Evolutionary conservation across 2,888 invertebrate species (phyloP), one percentile per base, ranked within the genome.

Genomic region (Papilio demoleus): DNA sequence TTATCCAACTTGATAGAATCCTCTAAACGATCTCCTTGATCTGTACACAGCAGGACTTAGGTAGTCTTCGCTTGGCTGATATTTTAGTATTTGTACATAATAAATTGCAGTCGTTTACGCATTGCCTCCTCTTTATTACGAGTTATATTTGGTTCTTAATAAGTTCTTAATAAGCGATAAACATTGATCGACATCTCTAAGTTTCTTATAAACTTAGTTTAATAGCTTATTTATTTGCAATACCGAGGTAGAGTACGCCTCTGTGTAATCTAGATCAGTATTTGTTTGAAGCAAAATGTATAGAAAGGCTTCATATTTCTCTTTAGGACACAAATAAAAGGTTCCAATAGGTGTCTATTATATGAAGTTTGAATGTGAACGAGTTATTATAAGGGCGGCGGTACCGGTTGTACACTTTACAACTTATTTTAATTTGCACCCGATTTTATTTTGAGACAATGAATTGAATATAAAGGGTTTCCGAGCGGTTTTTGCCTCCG

Each of bases 391-490:
- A 82, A 81, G 77, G 78, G 75, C 78, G 75, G 78, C 75, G 75
- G 77, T 79, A 78, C 78, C 77, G 79, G 81, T 81, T 79, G 75
- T 80, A 76, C 71, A 77, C 77, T 81, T 84, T 82, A 84, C 85
- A 85, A 86, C 85, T 82, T 85, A 88, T 90, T 91, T 88, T 88
- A 92, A 92, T 92, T 92, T 90, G 92, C 92, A 92, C 92, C 92
- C 92, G 92, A 91, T 90, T 88, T 91, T 87, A 88, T 90, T 87
- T 87, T 89, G 90, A 92, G 90, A 92, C 91, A 92, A 92, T 92
- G 87, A 90, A 86, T 87, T 83, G 81, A 79, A 86, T 85, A 88
- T 90, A 92, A 92, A 92, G 90, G 90, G 89, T 89, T 91, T 90
- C 88, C 87, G 86, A 90, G 87, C 88, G 81, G 83, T 84, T 85